Percentiles rank a stretch among this genome's conserved stretches.
Conservation (phyloP, 2,797 vertebrate genomes). For the Peromyscus melanophrys region DNA sequence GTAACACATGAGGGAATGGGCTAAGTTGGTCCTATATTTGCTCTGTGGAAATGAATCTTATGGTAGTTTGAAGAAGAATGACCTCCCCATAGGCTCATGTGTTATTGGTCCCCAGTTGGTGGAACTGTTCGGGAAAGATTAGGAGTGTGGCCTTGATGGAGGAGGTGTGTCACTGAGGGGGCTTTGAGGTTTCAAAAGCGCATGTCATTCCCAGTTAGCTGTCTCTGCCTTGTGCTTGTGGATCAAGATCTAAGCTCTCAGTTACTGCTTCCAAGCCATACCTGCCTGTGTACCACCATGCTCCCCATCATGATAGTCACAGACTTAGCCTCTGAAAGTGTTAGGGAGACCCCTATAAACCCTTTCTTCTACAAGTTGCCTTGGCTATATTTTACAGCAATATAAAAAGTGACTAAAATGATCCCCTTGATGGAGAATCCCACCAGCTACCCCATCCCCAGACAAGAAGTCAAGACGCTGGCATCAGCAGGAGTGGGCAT, state of each 20-base stretch:
- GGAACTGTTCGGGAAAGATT: not conserved
- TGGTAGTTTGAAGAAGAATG: not conserved
- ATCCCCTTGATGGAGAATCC: not conserved
- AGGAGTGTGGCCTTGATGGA: not conserved
- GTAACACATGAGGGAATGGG: not conserved
- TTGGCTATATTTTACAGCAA: not conserved
- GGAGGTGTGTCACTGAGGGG: not conserved
- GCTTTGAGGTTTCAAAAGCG: not conserved
- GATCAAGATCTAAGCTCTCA: not conserved
- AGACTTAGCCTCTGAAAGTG: not conserved
- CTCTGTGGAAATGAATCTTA: not conserved
- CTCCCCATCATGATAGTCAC: not conserved
- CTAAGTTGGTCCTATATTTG: not conserved
- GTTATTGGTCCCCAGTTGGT: not conserved
- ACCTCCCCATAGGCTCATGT: not conserved
- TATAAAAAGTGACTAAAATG: not conserved
- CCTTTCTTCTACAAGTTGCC: not conserved
- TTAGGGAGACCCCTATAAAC: not conserved
- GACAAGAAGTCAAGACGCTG: not conserved
- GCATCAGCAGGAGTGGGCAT: not conserved
- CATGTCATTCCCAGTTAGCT: not conserved
- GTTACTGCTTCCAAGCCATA: not conserved
- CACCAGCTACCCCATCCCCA: not conserved
- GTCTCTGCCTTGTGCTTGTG: not conserved
- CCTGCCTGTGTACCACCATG: not conserved